These are phyloP conservation scores for Drepanosiphum platanoidis DNA, from an alignment of 2,888 invertebrate species.

Conservation along the genomic window DNA sequence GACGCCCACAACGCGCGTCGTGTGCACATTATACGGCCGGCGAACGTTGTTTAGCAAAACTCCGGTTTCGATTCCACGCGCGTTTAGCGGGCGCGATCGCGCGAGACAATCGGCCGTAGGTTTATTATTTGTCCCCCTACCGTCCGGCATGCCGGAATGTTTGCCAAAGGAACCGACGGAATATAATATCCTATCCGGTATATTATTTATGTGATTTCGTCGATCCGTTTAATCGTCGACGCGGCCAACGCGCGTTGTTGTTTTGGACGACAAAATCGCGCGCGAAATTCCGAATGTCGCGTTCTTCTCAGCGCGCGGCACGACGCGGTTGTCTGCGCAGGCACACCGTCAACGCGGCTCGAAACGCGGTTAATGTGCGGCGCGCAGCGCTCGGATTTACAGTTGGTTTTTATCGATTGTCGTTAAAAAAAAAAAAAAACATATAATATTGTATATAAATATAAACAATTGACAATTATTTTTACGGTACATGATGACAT, in stretches of 20 bases:
- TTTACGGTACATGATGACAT: conserved; percentile 13
- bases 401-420: neutral
- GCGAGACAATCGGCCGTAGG: neutral
- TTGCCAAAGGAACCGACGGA: no score
- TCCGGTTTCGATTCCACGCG: neutral
- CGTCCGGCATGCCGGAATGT: no score
- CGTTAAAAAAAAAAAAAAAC: neutral
- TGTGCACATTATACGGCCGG: no score
- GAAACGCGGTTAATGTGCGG: neutral
- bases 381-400: no score
- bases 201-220: no score
- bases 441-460: no score
- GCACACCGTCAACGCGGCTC: neutral
- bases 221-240: no score
- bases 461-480: conserved; percentile 17
- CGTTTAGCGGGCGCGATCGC: neutral
- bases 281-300: neutral
- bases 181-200: no score
- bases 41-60: no score
- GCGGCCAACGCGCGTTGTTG: no score
- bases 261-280: no score
- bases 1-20: neutral
- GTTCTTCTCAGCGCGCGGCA: neutral
- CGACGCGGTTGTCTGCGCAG: neutral
- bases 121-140: neutral